Base-by-base conservation (phyloP, 2,113 vertebrate species). In the Salvelinus namaycush region DNA sequence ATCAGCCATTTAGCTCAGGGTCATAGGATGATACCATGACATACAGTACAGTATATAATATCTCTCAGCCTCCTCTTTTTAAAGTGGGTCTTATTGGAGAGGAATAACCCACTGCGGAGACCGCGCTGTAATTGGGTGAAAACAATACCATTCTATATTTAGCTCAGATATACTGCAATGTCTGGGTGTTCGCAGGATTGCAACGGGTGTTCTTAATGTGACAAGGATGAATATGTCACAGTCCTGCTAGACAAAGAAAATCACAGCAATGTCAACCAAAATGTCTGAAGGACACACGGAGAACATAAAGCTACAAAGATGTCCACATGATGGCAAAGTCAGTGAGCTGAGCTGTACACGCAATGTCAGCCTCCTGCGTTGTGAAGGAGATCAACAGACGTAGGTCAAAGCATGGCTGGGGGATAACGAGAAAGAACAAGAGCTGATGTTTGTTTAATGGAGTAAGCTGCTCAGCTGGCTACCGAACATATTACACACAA, bases 361-460 rank as follows among this genome's bases (percentile, higher is more conserved):
- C 39, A 11, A 44, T 66, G 66, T 74, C 59, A 67, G 18, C 75
- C 76, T 70, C 20, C 74, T 51, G 70, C 59, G 20, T 68, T 60
- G 80, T 74, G 68, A 93, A 92, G 77, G 91, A 82, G 91, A 86
- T 88, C 91, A 88, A 39, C 85, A 90, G 90, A 92, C 91, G 82
- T 92, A 85, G 92, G 93, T 89, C 91, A 91, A 49, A 70, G 80
- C 79, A 82, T 18, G 34, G 69, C 81, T 18, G 22, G 66, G 68
- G 57, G 75, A 74, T 49, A 34, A 51, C 3, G 67, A 84, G 39
- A 86, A 83, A 68, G 73, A 87, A 79, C 57, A 44, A 24, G 39
- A 74, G 22, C 67, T 73, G 72, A 75, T 87, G 81, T 88, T 85
- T 75, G 73, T 87, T 81, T 89, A 80, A 87, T 78, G 44, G 72